These are phyloP conservation scores for Tonatia bakeri DNA, from an alignment of 2,113 vertebrate species.

Conservation along the genomic window DNA sequence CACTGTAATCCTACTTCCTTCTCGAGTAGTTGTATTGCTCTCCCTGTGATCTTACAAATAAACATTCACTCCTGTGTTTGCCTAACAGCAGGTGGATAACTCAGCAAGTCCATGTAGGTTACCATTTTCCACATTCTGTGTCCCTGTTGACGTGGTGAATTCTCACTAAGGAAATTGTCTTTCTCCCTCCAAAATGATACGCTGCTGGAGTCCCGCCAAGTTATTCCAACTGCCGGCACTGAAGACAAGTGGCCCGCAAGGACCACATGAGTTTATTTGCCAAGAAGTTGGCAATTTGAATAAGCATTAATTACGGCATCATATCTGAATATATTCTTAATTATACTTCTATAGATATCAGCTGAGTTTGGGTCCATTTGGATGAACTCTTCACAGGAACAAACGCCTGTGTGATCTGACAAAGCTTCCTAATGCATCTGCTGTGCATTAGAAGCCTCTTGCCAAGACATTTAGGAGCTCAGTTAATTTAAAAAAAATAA, in stretches of 20 bases:
- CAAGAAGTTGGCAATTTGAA: constrained; percentile 63
- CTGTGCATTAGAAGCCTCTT: constrained; percentile 55
- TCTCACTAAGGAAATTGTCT: constrained; percentile 78
- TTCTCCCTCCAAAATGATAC: constrained; percentile 76
- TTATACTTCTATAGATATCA: constrained; percentile 61
- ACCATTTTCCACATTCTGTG: constrained; percentile 71
- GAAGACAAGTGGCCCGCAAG: constrained; percentile 72
- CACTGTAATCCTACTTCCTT: background rate
- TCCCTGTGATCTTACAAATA: constrained; percentile 38
- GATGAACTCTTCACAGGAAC: constrained; percentile 58
- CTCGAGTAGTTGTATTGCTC: background rate
- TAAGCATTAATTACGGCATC: constrained; percentile 61
- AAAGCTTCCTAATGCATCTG: constrained; percentile 66
- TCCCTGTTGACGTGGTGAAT: constrained; percentile 72
- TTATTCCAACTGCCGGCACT: constrained; percentile 70
- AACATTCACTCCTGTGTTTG: constrained; percentile 24
- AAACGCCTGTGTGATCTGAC: constrained; percentile 68
- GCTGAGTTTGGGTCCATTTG: constrained; percentile 66
- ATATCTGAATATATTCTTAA: constrained; percentile 60
- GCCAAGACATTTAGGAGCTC: constrained; percentile 67
- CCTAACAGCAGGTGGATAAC: constrained; percentile 67
- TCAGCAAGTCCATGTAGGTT: constrained; percentile 60
- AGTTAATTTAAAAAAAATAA: constrained; percentile 50
- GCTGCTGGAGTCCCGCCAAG: constrained; percentile 73
- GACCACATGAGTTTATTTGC: constrained; percentile 70